Evolutionary conservation across 2,888 invertebrate genomes (phyloP), one percentile per base, ranked within the genome.

Genomic region (Artemia sinica): DNA sequence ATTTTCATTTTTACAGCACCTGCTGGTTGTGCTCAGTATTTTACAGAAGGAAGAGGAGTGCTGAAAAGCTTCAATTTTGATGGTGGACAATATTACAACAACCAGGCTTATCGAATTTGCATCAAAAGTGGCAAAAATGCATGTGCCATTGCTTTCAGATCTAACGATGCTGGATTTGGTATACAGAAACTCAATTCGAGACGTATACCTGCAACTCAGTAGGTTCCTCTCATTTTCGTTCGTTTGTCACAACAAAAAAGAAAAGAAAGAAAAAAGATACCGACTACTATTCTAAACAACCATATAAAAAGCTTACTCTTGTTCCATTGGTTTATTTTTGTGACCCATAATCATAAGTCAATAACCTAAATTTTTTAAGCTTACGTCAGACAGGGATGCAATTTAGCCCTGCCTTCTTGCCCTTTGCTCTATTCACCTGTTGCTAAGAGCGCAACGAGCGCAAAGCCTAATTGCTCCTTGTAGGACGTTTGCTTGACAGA

Each of bases 21-120:
- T 8, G 73, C 73, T 66, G 75, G 75, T 48, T 76, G 76, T 68
- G 74, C 74, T 13, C 76, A 76, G 71, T 76, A 75, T 71, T 74
- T 71, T 71, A 69, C 74, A 13, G 71, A 72, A 0, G 73, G 72
- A 66, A 69, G 70, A 28, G 76, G 75, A 9, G 69, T 73, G 1
- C 73, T 75, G 9, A 74, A 74, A 69, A 74, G 74, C 49, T 75
- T 75, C 70, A 75, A 76, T 71, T 74, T 72, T 71, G 74, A 74
- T 58, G 75, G 75, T n/a, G 70, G 70, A 13, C 71, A 73, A 66
- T 74, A 75, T 69, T 71, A 74, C 12, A 74, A 73, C 58, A 72
- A 72, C 9, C 72, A 73, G 65, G 72, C 72, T 66, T 76, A 76
- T 70, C 72, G 72, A 67, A 72, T 75, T 28, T 76, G 76, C 68